Evolutionary conservation across 2,797 vertebrate species (phyloP), one percentile per base, ranked within the genome.

Genomic region (Naso thynnoides): DNA sequence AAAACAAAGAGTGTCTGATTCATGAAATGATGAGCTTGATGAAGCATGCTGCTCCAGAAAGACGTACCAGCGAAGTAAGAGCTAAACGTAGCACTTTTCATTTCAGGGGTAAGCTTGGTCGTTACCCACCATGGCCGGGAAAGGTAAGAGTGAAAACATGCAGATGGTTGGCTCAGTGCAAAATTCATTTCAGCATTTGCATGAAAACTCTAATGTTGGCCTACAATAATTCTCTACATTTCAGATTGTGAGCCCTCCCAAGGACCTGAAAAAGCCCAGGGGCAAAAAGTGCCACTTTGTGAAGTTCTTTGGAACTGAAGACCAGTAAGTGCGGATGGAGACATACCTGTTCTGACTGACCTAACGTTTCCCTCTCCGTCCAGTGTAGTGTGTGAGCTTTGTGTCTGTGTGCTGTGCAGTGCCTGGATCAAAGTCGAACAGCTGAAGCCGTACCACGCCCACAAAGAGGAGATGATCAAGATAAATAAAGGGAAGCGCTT

Each of bases 351-450:
- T 54, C 24, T 42, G 13, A 44, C 6, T 2, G 16, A 16, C 19
- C 0, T 21, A 1, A 10, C 27, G 11, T 6, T 49, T 11, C 27
- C 18, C 39, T 29, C 7, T 26, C 3, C 13, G 27, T 3, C 7
- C 18, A 3, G 44, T n/a, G n/a, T n/a, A 53, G 38, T 70, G 3
- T 33, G 45, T 74, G 9, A 57, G 27, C 8, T 67, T 42, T 66
- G 7, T 82, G 8, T 78, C 2, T 87, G 47, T 79, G 49, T 86
- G 11, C 19, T 77, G 71, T 76, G 7, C 81, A 99, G 98, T 90
- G 98, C 98, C 68, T 99, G 98, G 98, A 99, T 99, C 90, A 99
- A 99, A 93, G 97, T 99, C 60, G 98, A 99, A 62, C 98, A 99
- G 90, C 95, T 99, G 89, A 99, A 99, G 90, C 98, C 98, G 4